Percentiles rank a stretch among this genome's conserved stretches.
phyloP scores from a whole-genome alignment of 2,113 vertebrate genomes.

The Tapirus terrestris region DNA sequence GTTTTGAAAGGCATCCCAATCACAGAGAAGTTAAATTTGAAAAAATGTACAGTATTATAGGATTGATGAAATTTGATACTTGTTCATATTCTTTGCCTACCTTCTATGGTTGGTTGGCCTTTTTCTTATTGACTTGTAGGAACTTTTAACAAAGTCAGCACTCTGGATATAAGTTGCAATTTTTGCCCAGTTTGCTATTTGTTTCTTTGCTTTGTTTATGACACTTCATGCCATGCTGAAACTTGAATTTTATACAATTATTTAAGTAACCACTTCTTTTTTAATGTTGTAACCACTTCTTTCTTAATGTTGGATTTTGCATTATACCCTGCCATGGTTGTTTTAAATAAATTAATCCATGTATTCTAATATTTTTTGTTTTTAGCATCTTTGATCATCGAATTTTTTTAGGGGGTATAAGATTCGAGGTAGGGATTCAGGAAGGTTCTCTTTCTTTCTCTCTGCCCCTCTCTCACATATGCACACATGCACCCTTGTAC shows the following conservation, averaged over 20 bases:
- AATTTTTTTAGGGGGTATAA: not conserved
- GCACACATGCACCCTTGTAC: not conserved
- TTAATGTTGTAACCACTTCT: not conserved
- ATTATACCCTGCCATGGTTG: not conserved
- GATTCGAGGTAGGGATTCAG: not conserved
- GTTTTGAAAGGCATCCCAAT: conserved; percentile 31
- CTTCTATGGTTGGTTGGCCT: not conserved
- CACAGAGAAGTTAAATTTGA: not conserved
- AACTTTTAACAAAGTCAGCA: not conserved
- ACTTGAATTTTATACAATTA: not conserved
- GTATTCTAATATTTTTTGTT: not conserved
- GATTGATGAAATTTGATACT: not conserved
- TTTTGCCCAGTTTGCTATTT: not conserved
- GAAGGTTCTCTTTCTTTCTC: not conserved
- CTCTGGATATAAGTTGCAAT: not conserved
- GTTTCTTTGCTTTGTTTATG: not conserved
- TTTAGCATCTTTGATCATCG: not conserved
- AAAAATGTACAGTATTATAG: not conserved
- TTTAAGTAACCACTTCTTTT: not conserved
- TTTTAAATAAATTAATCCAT: not conserved
- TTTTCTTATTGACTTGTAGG: not conserved
- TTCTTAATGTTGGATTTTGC: not conserved
- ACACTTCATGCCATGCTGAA: not conserved
- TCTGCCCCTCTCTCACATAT: too few species aligned
- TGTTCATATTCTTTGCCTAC: not conserved